phyloP scores from a whole-genome alignment of 1,140 invertebrate genomes.

The Diplogasteroides magnus region DNA sequence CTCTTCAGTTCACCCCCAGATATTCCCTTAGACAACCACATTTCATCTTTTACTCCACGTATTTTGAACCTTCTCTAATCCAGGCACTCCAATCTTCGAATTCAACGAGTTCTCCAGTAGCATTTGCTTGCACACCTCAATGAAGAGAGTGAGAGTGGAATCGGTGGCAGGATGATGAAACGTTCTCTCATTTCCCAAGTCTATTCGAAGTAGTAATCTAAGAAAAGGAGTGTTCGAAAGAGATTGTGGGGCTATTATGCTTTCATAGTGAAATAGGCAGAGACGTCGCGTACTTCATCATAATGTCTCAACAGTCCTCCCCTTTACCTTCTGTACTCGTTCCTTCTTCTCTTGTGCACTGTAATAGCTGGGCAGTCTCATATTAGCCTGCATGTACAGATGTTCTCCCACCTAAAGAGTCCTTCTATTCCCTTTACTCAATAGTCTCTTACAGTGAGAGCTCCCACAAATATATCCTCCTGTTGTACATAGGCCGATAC shows the following conservation, averaged over 20 bases:
- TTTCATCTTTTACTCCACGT: too few species aligned
- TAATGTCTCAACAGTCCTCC: too few species aligned
- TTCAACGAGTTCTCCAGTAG: constrained; percentile 37
- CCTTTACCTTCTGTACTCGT: too few species aligned
- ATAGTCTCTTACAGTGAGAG: constrained; percentile 57
- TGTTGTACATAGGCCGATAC: constrained; percentile 63
- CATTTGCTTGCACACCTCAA: constrained; percentile 44
- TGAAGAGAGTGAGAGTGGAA: neutral
- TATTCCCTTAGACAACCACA: constrained; percentile 31
- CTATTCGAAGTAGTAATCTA: too few species aligned
- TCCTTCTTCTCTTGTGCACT: constrained; percentile 16
- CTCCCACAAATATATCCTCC: constrained; percentile 62
- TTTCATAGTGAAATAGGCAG: too few species aligned
- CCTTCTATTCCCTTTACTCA: neutral
- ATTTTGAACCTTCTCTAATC: constrained; percentile 44
- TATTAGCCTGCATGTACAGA: constrained; percentile 59
- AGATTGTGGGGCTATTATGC: too few species aligned
- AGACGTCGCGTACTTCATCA: constrained; percentile 19
- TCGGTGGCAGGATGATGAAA: too few species aligned
- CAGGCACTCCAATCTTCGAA: constrained; percentile 40
- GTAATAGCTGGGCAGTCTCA: constrained; percentile 27
- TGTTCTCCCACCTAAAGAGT: constrained; percentile 56
- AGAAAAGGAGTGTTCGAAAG: too few species aligned
- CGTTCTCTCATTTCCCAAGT: too few species aligned
- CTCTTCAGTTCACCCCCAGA: constrained; percentile 60